These are phyloP conservation scores for Strix uralensis DNA, from an alignment of 2,113 vertebrate genomes.

Conservation along the genomic window DNA sequence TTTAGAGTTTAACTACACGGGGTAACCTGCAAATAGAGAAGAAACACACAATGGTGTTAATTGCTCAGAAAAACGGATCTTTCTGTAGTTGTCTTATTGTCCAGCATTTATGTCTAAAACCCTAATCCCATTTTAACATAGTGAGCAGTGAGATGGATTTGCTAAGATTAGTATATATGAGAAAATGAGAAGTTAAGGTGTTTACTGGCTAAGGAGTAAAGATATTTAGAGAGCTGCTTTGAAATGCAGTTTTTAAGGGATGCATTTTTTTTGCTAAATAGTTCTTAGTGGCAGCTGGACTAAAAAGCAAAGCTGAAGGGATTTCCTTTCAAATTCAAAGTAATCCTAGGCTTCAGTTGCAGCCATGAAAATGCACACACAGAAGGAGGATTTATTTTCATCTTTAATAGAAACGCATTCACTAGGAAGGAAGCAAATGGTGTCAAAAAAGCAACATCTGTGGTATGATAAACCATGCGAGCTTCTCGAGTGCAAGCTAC, in stretches of 20 bases:
- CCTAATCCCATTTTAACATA: neutral
- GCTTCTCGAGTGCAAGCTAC: neutral
- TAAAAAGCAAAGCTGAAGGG: neutral
- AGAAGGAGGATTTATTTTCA: neutral
- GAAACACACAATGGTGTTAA: neutral
- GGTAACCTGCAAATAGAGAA: neutral
- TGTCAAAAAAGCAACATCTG: neutral
- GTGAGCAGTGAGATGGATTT: neutral
- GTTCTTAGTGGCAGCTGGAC: neutral
- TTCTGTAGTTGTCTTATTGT: neutral
- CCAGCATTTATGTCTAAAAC: neutral
- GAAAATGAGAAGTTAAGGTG: neutral
- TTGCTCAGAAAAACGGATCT: neutral
- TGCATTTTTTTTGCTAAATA: neutral
- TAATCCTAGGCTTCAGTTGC: neutral
- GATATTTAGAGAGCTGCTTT: neutral
- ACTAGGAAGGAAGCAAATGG: neutral
- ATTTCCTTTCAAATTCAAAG: conserved; percentile 9
- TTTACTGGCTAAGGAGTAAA: neutral
- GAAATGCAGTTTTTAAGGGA: neutral
- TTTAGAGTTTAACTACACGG: neutral
- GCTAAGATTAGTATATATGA: neutral
- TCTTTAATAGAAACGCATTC: neutral
- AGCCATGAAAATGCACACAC: neutral
- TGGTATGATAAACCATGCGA: neutral